These are phyloP conservation scores for Habrosyne pyritoides DNA, from an alignment of 2,888 invertebrate species.

Conservation along the genomic window DNA sequence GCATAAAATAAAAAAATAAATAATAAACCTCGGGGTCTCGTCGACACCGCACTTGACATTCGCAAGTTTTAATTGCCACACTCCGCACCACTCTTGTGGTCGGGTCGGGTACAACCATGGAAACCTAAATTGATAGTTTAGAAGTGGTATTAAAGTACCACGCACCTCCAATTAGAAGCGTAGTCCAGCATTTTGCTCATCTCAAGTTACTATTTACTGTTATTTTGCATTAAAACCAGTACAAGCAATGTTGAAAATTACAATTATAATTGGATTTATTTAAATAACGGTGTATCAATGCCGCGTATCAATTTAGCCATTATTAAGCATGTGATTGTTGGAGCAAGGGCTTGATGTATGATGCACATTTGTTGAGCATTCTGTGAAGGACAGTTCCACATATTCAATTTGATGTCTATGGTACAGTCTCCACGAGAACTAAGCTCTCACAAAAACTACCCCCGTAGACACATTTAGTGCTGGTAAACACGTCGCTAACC, in stretches of 20 bases:
- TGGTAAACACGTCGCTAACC: conserved; percentile 49
- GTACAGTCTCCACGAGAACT: conserved; percentile 29
- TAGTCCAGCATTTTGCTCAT: neutral
- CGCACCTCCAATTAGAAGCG: conserved; percentile 41
- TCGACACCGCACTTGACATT: conserved; percentile 73
- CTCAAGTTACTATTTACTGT: neutral
- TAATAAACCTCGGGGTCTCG: conserved; percentile 61
- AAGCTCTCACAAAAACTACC: conserved; percentile 62
- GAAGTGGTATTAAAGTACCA: conserved; percentile 21
- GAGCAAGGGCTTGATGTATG: neutral
- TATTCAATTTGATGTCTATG: neutral
- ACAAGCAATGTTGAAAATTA: too few relatives aligned
- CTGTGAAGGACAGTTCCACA: neutral
- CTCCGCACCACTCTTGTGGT: conserved; percentile 68
- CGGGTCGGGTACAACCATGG: conserved; percentile 49
- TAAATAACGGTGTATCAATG: too few relatives aligned
- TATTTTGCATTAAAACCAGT: too few relatives aligned
- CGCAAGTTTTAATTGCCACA: conserved; percentile 82
- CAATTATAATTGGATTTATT: too few relatives aligned
- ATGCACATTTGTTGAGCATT: neutral
- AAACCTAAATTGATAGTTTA: neutral
- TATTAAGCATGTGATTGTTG: too few relatives aligned
- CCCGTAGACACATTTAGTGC: conserved; percentile 42
- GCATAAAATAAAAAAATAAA: conserved; percentile 66
- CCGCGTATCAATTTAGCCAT: too few relatives aligned